phyloP scores from a whole-genome alignment of 2,113 vertebrate species.

The Apeltes quadracus region DNA sequence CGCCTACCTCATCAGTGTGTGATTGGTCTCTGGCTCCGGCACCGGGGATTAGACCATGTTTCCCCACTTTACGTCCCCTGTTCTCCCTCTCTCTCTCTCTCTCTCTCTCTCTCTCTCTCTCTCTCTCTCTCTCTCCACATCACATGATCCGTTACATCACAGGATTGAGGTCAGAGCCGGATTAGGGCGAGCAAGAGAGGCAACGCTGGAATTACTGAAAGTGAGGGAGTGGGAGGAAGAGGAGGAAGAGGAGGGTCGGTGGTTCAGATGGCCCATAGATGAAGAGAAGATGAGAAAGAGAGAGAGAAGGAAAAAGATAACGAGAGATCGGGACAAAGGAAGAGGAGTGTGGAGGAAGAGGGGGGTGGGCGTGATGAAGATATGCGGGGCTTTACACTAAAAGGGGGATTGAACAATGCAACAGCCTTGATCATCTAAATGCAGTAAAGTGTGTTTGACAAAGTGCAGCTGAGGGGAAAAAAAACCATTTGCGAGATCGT shows the following conservation, averaged over 20 bases:
- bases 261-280: slow-evolving; percentile 35
- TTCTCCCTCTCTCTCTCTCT: slow-evolving; percentile 20
- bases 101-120: slow-evolving; percentile 21
- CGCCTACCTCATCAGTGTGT: slow-evolving; percentile 41
- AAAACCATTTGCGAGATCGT: not conserved
- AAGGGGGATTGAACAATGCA: slow-evolving; percentile 44
- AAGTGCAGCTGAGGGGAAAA: slow-evolving; percentile 14
- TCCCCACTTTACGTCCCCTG: slow-evolving; percentile 59
- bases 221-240: slow-evolving; percentile 55
- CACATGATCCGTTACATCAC: slow-evolving; percentile 79
- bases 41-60: slow-evolving; percentile 70
- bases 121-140: slow-evolving; percentile 37
- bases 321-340: slow-evolving; percentile 48
- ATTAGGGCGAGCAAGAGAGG: slow-evolving; percentile 75
- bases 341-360: slow-evolving; percentile 8
- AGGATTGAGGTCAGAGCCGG: slow-evolving; percentile 78
- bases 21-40: slow-evolving; percentile 68
- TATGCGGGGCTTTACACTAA: slow-evolving; percentile 42
- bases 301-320: slow-evolving; percentile 20
- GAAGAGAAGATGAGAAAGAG: slow-evolving; percentile 28
- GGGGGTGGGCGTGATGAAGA: slow-evolving; percentile 10
- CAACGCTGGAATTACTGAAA: slow-evolving; percentile 72
- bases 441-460: slow-evolving; percentile 29
- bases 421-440: slow-evolving; percentile 23
- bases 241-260: not conserved